Evolutionary conservation across 2,797 vertebrate genomes (phyloP), one percentile per base, ranked within the genome.

Genomic region (Rachycentron canadum): DNA sequence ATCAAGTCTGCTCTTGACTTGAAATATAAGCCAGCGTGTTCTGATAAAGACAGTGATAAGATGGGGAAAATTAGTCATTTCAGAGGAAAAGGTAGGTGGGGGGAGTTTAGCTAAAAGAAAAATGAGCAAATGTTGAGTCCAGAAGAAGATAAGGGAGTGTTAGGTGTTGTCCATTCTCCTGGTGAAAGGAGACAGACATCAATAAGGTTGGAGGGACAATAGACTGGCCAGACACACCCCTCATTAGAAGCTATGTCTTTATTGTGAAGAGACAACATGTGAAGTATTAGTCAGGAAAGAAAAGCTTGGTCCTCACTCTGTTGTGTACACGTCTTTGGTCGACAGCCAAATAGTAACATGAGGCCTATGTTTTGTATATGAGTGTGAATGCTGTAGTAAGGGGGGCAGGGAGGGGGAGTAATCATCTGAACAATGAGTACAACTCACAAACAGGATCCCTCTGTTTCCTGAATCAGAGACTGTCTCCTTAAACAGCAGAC

Each of bases 371-470:
- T 71, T 72, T 85, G 79, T 82, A 16, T 73, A 52, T n/a, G 14
- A 43, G 72, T 69, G 3, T 40, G 73, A 80, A 81, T 59, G 66
- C 64, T 75, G 70, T 28, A 26, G 60, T 53, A 38, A 81, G 50
- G 45, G 10, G 16, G 1, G 14, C 2, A 26, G 58, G 19, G 26
- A 52, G n/a, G 38, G 58, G 66, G 26, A 7, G 45, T 25, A 84
- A 92, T 89, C 90, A 92, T 87, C 77, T 61, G 86, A 95, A 96
- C 95, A 96, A 95, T 95, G 94, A 87, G 74, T 80, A 71, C 75
- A 61, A 76, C 67, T 88, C 90, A 88, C 91, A 95, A 96, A 96
- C 95, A 96, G 95, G 95, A 96, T 95, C 91, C 86, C 92, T 93
- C 90, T 94, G 93, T 94, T 95, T 96, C 95, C 95, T 95, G 93